These are phyloP conservation scores for Acyrthosiphon pisum DNA, from an alignment of 1,140 invertebrate species.

Conservation along the genomic window DNA sequence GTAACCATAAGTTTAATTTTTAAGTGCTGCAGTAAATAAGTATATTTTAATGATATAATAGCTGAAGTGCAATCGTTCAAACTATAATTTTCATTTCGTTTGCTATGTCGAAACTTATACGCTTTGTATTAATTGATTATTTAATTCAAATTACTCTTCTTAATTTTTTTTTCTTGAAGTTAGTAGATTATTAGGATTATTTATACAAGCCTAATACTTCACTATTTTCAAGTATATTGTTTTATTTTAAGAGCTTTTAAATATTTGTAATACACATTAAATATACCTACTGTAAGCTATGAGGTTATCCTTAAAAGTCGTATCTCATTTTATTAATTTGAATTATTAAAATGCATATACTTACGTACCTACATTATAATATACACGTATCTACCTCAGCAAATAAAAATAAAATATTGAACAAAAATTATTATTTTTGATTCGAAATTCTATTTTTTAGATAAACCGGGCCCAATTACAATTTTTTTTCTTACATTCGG, in stretches of 20 bases:
- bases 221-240: neutral
- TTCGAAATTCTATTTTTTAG: neutral
- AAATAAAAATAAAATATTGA: no score
- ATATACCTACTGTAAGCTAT: neutral
- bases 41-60: neutral
- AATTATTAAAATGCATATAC: neutral
- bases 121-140: neutral
- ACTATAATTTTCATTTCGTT: neutral
- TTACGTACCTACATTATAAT: no score
- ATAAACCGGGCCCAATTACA: slow-evolving; percentile 64
- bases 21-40: neutral
- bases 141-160: neutral
- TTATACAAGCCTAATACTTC: neutral
- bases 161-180: neutral
- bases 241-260: neutral
- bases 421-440: neutral
- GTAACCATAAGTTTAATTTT: neutral
- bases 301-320: neutral
- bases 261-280: neutral
- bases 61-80: neutral
- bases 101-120: neutral
- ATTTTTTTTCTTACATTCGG: slow-evolving; percentile 72
- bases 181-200: neutral
- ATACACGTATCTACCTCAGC: no score
- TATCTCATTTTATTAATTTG: no score